Percentiles rank a stretch among this genome's conserved stretches.
Evolutionary conservation across 2,888 invertebrate species (phyloP).

Genomic region (Ceriagrion tenellum): DNA sequence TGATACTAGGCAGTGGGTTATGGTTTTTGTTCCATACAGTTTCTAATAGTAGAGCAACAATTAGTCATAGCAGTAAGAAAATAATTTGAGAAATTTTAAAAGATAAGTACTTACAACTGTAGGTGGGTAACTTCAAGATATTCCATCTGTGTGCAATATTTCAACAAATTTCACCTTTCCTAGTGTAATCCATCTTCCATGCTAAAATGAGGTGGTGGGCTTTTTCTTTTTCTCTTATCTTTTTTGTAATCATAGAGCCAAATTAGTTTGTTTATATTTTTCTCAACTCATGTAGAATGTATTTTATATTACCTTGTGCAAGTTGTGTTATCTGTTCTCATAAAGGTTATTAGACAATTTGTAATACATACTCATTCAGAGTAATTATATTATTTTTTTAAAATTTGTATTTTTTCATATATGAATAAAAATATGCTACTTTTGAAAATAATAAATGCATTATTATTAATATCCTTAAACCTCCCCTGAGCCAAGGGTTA

Average conservation of each 20-base stretch:
- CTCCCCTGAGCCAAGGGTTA: too few species aligned
- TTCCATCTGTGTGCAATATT: not conserved
- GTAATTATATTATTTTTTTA: not conserved
- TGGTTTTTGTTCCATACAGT: conserved; percentile 14
- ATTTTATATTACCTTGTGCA: not conserved
- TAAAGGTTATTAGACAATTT: not conserved
- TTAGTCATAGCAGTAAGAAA: conserved; percentile 4
- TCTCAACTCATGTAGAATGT: not conserved
- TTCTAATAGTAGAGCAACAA: not conserved
- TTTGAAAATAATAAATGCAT: too few species aligned
- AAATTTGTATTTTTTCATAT: not conserved
- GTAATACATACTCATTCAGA: not conserved
- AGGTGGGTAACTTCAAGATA: not conserved
- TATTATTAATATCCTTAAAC: too few species aligned
- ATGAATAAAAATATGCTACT: not conserved
- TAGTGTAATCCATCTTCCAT: not conserved
- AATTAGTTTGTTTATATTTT: not conserved
- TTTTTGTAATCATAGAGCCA: not conserved
- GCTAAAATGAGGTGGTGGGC: not conserved
- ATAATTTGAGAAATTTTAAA: not conserved
- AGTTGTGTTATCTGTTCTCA: not conserved
- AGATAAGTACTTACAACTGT: not conserved
- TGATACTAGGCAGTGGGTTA: not conserved
- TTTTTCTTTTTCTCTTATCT: not conserved
- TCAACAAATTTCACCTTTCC: not conserved